Evolutionary conservation across 2,888 invertebrate species (phyloP).

Genomic region (Brenthis ino): DNA sequence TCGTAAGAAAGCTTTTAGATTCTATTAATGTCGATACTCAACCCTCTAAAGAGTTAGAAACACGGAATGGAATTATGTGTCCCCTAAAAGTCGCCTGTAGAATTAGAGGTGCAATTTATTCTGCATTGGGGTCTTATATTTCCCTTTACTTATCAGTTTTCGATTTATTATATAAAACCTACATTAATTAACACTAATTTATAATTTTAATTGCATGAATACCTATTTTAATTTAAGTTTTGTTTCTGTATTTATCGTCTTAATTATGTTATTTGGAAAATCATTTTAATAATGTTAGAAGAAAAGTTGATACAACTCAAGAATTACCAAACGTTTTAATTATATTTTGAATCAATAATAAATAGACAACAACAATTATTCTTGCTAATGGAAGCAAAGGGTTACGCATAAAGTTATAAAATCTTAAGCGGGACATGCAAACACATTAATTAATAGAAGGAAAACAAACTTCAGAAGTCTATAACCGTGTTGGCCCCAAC

Average conservation of each 20-base stretch:
- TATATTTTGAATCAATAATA: constrained; percentile 21
- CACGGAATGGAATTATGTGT: constrained; percentile 78
- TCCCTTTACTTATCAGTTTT: constrained; percentile 37
- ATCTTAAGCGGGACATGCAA: constrained; percentile 67
- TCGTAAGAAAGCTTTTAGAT: constrained; percentile 73
- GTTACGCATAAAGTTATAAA: constrained; percentile 48
- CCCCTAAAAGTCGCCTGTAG: constrained; percentile 77
- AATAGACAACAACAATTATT: constrained; percentile 27
- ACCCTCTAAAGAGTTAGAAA: constrained; percentile 78
- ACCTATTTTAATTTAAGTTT: neutral
- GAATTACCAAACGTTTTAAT: too few species aligned
- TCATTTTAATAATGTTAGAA: too few species aligned
- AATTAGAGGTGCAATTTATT: constrained; percentile 74
- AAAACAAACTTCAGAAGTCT: constrained; percentile 73
- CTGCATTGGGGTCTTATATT: constrained; percentile 60
- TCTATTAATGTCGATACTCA: constrained; percentile 73
- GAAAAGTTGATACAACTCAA: too few species aligned
- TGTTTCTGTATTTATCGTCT: too few species aligned
- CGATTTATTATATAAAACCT: neutral
- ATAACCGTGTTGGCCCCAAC: constrained; percentile 61
- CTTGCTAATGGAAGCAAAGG: constrained; percentile 35
- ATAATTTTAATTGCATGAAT: neutral
- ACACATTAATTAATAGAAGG: constrained; percentile 77
- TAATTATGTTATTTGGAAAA: too few species aligned
- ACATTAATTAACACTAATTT: neutral